Conservation (phyloP, 2,888 invertebrate species). For the Scaptomyza tumidula region DNA sequence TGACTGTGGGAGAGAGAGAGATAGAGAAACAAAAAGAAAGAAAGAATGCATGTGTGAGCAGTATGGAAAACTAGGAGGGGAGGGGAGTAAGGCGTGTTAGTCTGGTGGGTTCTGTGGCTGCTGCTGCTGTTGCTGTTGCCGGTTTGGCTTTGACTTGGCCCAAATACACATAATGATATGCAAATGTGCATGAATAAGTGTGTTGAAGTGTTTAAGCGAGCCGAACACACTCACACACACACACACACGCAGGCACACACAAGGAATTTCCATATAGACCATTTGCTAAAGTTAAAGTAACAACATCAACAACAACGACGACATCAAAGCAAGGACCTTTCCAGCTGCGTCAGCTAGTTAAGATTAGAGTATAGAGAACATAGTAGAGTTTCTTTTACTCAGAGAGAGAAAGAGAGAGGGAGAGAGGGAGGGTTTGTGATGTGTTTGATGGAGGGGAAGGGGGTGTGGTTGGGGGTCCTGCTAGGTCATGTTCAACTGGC, state of each 20-base stretch:
- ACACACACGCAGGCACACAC: slow-evolving; percentile 20
- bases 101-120: slow-evolving; percentile 17
- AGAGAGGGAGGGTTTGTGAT: background rate
- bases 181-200: slow-evolving; percentile 76
- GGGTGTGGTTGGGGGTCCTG: background rate
- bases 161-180: slow-evolving; percentile 73
- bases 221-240: slow-evolving; percentile 13
- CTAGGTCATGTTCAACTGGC: slow-evolving; percentile 49
- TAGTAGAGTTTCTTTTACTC: slow-evolving; percentile 12
- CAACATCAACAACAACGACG: slow-evolving; percentile 71
- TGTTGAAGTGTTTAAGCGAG: slow-evolving; percentile 61
- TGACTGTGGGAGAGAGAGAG: slow-evolving; percentile 17
- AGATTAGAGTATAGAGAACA: slow-evolving; percentile 30
- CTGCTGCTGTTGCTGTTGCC: slow-evolving; percentile 18
- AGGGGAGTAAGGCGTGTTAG: slow-evolving; percentile 26
- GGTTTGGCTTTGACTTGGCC: slow-evolving; percentile 43
- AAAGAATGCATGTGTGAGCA: slow-evolving; percentile 2
- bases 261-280: slow-evolving; percentile 51
- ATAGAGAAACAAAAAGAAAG: background rate
- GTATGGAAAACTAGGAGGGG: slow-evolving; percentile 38
- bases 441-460: slow-evolving; percentile 3
- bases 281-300: slow-evolving; percentile 42
- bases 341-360: slow-evolving; percentile 74
- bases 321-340: slow-evolving; percentile 70
- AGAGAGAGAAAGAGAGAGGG: background rate